These are phyloP conservation scores for Leptodactylus fallax DNA, from an alignment of 2,797 vertebrate species.

Conservation along the genomic window DNA sequence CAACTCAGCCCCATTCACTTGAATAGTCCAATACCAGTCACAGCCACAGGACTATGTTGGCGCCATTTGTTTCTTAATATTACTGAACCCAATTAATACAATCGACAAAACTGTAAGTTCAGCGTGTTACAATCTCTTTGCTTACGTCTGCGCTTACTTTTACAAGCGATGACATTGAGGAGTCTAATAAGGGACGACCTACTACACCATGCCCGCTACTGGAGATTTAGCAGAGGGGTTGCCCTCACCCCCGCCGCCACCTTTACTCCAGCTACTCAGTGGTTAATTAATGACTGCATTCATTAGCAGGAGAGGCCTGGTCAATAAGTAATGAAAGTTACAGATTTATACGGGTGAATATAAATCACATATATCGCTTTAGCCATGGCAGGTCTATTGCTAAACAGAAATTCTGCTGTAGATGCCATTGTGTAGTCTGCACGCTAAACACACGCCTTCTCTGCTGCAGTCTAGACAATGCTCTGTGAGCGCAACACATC, in stretches of 20 bases:
- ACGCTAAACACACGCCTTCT: too few relatives aligned
- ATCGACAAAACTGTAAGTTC: too few relatives aligned
- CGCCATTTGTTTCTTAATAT: not conserved
- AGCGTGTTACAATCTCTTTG: too few relatives aligned
- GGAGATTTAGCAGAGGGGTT: not conserved
- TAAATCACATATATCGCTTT: not conserved
- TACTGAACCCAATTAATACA: too few relatives aligned
- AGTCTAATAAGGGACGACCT: not conserved
- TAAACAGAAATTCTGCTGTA: not conserved
- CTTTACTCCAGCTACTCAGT: not conserved
- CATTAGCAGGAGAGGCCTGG: not conserved
- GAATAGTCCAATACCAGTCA: not conserved
- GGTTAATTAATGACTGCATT: not conserved
- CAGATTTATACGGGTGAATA: not conserved
- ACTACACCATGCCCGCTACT: not conserved
- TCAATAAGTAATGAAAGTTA: conserved; percentile 17
- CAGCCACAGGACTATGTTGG: not conserved
- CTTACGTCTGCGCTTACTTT: not conserved
- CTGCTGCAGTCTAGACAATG: too few relatives aligned
- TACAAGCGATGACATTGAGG: not conserved
- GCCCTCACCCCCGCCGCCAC: not conserved
- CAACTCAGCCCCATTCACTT: too few relatives aligned
- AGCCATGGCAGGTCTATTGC: not conserved
- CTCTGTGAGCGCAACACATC: too few relatives aligned
- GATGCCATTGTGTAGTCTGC: too few relatives aligned